Evolutionary conservation across 2,113 vertebrate species (phyloP), one percentile per base, ranked within the genome.

Genomic region (Columba livia): DNA sequence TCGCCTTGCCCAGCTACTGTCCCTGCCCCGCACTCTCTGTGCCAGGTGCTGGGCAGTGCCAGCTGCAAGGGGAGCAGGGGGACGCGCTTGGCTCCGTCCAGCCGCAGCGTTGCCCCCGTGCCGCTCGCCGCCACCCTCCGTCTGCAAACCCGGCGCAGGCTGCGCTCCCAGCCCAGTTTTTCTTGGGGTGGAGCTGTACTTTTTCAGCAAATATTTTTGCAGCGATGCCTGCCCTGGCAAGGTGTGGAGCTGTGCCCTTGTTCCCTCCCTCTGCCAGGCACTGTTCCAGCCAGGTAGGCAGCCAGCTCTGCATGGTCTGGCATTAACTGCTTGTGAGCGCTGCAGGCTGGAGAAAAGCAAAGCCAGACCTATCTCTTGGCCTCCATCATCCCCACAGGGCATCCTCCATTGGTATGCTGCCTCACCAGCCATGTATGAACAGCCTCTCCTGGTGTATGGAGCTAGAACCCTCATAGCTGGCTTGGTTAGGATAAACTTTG

Each of bases 151-250:
- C 29, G 3, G 12, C 23, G 6, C 9, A 0, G 8, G 50, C 67
- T 93, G 67, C 0, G 16, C 74, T 53, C 47, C 77, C 11, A 2
- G 87, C 40, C 70, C 24, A 9, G 61, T 18, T 75, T 88, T 62
- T 70, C 61, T 85, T 7, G 40, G 97, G 97, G 97, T 91, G 95
- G 97, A 94, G 97, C 87, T 67, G 84, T 16, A 36, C 36, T 91
- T 96, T 79, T 88, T 90, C 66, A 75, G 96, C 79, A 97, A 97
- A 97, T 97, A 96, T 96, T 97, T 97, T 93, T 83, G 50, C 79
- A 89, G 36, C 42, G 57, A 71, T 95, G 79, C 70, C 34, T 73
- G 51, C 69, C 84, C 92, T 94, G 96, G 90, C 95, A 94, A 96
- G 95, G 94, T 93, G 94, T 15, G 18, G 94, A 84, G 81, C 96